phyloP scores from a whole-genome alignment of 37 sponge, comb jelly and placozoan genomes.

The Cladorhizidae sp. region DNA sequence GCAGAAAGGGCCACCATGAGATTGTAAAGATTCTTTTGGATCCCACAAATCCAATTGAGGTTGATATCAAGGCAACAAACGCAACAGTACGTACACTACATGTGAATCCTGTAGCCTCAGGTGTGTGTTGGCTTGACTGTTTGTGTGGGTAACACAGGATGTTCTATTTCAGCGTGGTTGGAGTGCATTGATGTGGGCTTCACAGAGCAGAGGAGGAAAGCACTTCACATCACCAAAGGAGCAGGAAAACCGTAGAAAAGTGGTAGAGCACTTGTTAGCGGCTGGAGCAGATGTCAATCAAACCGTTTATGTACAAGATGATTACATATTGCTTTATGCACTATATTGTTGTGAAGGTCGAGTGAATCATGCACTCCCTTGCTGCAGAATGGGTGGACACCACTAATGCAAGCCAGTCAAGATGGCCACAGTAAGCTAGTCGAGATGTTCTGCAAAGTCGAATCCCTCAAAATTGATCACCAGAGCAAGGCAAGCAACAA shows the following conservation, averaged over 20 bases:
- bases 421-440: constrained; percentile 7
- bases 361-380: not conserved
- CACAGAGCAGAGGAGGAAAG: not conserved
- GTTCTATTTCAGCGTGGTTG: constrained; percentile 4
- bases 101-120: no score
- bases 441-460: not conserved
- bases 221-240: not conserved
- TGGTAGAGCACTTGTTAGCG: not conserved
- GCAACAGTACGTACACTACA: no score
- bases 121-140: no score
- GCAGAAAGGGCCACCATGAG: not conserved
- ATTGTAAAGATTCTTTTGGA: not conserved
- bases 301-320: not conserved
- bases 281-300: not conserved
- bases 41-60: not conserved
- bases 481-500: not conserved
- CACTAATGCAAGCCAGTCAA: constrained; percentile 13
- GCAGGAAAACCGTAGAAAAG: not conserved
- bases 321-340: not conserved
- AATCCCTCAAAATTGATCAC: not conserved
- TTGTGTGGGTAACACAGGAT: no score
- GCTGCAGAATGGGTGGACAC: constrained; percentile 10
- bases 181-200: constrained; percentile 11
- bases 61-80: not conserved
- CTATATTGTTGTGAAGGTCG: not conserved